Conservation (phyloP, 2,797 vertebrate species). For the Etheostoma nigrum region DNA sequence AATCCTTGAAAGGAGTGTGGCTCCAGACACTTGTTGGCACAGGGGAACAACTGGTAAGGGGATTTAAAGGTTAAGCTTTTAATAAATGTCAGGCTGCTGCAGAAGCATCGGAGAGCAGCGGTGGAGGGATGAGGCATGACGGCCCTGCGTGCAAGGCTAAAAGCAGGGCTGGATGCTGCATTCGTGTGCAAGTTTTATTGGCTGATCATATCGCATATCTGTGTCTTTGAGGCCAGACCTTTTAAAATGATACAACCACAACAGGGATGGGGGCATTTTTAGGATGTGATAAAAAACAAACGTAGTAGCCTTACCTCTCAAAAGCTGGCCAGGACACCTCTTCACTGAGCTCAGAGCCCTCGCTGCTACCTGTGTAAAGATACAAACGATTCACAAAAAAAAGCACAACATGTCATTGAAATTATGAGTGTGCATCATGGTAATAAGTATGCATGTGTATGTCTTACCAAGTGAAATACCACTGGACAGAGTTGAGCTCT, state of each 20-base stretch:
- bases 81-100: constrained; percentile 51
- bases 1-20: constrained; percentile 30
- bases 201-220: constrained; percentile 40
- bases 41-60: constrained; percentile 23
- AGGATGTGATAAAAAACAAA: constrained; percentile 37
- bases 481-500: constrained; percentile 97
- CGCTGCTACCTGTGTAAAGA: constrained; percentile 91
- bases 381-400: constrained; percentile 20
- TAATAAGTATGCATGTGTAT: not conserved
- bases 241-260: constrained; percentile 43
- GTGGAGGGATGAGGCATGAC: constrained; percentile 51
- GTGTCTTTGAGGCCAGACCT: constrained; percentile 41
- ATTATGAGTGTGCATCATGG: not conserved
- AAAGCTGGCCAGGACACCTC: constrained; percentile 98
- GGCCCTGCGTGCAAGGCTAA: constrained; percentile 43
- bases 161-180: constrained; percentile 37
- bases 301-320: constrained; percentile 90
- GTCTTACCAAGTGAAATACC: constrained; percentile 95
- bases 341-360: constrained; percentile 98
- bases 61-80: constrained; percentile 40
- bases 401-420: not conserved
- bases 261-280: constrained; percentile 26
- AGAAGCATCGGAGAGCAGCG: constrained; percentile 52
- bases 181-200: constrained; percentile 35
- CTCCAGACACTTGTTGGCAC: constrained; percentile 36